Conservation (phyloP, 1,140 invertebrate genomes). For the Carposina sasakii region DNA sequence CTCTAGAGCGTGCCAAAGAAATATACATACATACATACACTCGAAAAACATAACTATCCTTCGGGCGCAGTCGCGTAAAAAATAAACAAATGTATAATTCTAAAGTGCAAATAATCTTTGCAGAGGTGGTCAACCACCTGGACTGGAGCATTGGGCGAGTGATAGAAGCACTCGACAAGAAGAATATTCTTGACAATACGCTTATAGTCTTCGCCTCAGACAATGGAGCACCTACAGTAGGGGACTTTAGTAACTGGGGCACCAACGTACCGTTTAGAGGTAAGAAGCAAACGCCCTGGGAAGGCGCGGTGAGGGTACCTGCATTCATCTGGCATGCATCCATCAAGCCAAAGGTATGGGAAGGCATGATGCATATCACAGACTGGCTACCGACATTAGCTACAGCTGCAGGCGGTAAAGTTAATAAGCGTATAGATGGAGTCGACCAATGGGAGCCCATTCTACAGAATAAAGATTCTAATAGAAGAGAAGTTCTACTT, state of each 20-base stretch:
- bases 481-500: constrained; percentile 76
- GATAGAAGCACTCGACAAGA: constrained; percentile 80
- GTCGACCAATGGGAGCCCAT: constrained; percentile 81
- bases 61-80: too few species aligned
- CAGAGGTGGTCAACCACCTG: constrained; percentile 51
- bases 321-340: constrained; percentile 88
- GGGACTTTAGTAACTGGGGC: constrained; percentile 83
- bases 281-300: constrained; percentile 86
- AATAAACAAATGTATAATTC: too few species aligned
- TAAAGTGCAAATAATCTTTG: too few species aligned
- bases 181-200: constrained; percentile 80
- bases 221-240: constrained; percentile 86
- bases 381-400: constrained; percentile 92
- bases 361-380: constrained; percentile 86
- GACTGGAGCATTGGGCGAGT: constrained; percentile 83
- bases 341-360: constrained; percentile 76
- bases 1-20: too few species aligned
- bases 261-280: constrained; percentile 92
- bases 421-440: constrained; percentile 74
- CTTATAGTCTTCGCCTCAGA: constrained; percentile 85
- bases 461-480: constrained; percentile 71
- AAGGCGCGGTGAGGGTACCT: constrained; percentile 86
- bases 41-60: too few species aligned
- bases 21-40: too few species aligned
- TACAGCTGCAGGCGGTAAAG: constrained; percentile 40